phyloP scores from a whole-genome alignment of 2,113 vertebrate species.

The Cyanoramphus novaezelandiae region DNA sequence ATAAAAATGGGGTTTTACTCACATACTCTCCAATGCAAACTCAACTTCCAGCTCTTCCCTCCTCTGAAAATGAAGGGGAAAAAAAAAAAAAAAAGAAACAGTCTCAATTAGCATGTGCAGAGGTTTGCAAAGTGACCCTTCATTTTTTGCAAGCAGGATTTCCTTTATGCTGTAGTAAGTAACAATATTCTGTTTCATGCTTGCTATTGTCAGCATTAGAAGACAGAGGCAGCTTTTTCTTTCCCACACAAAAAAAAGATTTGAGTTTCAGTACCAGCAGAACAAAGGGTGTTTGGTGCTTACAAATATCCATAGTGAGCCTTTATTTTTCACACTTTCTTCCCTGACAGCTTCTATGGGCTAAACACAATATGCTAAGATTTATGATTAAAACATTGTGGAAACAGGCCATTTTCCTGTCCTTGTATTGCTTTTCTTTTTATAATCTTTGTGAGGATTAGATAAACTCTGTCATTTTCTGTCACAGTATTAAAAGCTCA shows the following conservation, averaged over 20 bases:
- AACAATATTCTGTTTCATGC: not conserved
- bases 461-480: not conserved
- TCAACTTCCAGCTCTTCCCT: slow-evolving; percentile 59
- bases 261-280: not conserved
- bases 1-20: slow-evolving; percentile 2
- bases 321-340: not conserved
- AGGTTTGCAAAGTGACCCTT: not conserved
- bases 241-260: not conserved
- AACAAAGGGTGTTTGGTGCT: not conserved
- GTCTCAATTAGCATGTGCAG: not conserved
- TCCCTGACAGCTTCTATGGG: not conserved
- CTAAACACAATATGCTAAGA: not conserved
- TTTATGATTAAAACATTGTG: not conserved
- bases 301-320: not conserved
- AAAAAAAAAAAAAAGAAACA: not conserved
- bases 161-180: not conserved
- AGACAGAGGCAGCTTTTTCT: not conserved
- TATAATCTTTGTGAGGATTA: not conserved
- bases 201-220: not conserved
- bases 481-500: not conserved
- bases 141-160: not conserved
- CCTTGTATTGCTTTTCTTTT: not conserved
- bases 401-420: not conserved
- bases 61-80: slow-evolving; percentile 36
- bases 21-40: slow-evolving; percentile 55